phyloP scores from a whole-genome alignment of 2,888 invertebrate genomes.

The Epicampocera succincta region DNA sequence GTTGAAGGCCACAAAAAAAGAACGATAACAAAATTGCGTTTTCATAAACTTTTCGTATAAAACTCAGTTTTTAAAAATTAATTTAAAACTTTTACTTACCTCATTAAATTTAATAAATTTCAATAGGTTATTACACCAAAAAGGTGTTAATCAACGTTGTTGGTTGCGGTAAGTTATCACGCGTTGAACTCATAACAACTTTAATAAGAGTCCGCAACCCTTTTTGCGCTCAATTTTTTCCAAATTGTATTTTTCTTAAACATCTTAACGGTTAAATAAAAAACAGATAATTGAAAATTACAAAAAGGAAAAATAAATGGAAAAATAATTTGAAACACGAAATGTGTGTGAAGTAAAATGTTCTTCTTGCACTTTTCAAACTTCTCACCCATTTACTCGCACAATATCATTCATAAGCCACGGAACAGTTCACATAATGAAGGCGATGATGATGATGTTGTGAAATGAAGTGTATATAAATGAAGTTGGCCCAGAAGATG shows the following conservation, averaged over 20 bases:
- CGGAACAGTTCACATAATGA: conserved; percentile 25
- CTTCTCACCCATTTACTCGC: background rate
- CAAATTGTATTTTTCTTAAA: conserved; percentile 8
- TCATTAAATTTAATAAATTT: conserved; percentile 27
- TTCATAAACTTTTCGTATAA: too few relatives aligned
- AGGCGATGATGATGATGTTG: conserved; percentile 1
- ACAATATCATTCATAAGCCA: background rate
- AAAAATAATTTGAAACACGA: conserved; percentile 50
- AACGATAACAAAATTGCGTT: too few relatives aligned
- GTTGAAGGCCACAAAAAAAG: too few relatives aligned
- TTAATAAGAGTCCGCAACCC: background rate
- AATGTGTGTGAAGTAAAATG: conserved; percentile 18
- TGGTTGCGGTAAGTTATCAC: conserved; percentile 19
- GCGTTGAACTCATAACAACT: conserved; percentile 21
- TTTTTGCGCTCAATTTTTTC: conserved; percentile 1
- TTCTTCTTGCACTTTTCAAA: conserved; percentile 11
- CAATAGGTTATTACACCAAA: conserved; percentile 39
- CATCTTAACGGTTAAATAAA: conserved; percentile 13
- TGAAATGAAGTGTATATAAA: conserved; percentile 13
- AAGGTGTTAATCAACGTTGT: conserved; percentile 59
- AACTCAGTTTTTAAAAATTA: background rate
- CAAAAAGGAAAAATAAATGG: conserved; percentile 5
- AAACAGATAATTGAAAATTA: conserved; percentile 46
- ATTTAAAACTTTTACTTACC: conserved; percentile 1
- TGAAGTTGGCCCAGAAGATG: conserved; percentile 30